These are phyloP conservation scores for Geodia barretti DNA, from an alignment of 37 sponge, comb jelly and placozoan species.

Conservation along the genomic window DNA sequence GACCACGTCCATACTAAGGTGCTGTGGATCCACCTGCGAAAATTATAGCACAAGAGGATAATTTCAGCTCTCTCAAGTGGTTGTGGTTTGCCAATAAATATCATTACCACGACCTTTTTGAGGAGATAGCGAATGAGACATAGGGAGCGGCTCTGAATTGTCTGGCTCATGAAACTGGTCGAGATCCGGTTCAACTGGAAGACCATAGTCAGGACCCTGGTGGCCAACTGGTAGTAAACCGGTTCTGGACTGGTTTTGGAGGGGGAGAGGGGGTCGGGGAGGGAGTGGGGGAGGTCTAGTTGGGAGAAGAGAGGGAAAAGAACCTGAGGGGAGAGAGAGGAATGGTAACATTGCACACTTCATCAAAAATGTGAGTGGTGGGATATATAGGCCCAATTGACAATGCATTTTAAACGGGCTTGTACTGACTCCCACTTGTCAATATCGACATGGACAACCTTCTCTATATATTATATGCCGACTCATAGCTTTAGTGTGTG, in stretches of 20 bases:
- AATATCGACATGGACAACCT: too few relatives aligned
- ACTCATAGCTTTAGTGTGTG: too few relatives aligned
- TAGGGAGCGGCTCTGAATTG: constrained; percentile 49
- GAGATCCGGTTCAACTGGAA: constrained; percentile 56
- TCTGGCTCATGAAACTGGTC: constrained; percentile 49
- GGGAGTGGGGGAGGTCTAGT: constrained; percentile 45
- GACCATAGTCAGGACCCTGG: constrained; percentile 49
- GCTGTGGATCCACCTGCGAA: constrained; percentile 42
- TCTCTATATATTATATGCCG: too few relatives aligned
- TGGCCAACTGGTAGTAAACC: not conserved
- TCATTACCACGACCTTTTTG: too few relatives aligned
- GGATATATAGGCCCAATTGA: too few relatives aligned
- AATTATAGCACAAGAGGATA: too few relatives aligned
- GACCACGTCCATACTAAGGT: constrained; percentile 44
- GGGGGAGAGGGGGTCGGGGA: not conserved
- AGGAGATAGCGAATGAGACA: constrained; percentile 54
- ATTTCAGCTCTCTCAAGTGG: too few relatives aligned
- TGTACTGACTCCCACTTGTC: too few relatives aligned
- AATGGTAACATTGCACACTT: not conserved
- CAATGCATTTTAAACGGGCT: too few relatives aligned
- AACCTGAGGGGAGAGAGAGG: constrained; percentile 24
- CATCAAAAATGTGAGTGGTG: too few relatives aligned
- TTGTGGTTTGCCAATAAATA: too few relatives aligned
- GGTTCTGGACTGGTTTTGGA: not conserved
- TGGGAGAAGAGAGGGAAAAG: constrained; percentile 80